These are phyloP conservation scores for Columba guinea DNA, from an alignment of 2,797 vertebrate genomes.

Conservation along the genomic window DNA sequence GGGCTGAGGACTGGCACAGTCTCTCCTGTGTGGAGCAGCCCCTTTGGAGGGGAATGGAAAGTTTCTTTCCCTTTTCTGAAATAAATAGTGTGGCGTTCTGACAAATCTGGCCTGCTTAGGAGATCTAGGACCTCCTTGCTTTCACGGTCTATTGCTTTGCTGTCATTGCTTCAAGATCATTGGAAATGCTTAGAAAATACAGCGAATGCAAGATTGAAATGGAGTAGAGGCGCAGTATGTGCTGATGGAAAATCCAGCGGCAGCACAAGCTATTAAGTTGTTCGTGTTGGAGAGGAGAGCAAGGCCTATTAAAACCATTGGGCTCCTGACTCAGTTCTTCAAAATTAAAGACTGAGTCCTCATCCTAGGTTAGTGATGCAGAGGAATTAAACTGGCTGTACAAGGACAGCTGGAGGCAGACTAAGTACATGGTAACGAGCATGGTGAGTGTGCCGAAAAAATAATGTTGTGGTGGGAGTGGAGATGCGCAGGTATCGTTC, in stretches of 20 bases:
- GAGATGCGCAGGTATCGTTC: neutral
- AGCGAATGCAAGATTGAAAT: neutral
- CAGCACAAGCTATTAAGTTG: neutral
- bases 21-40: neutral
- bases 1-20: neutral
- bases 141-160: neutral
- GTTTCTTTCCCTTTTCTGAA: neutral
- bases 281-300: neutral
- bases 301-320: neutral
- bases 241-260: neutral
- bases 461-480: neutral
- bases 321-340: neutral
- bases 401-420: neutral
- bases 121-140: neutral
- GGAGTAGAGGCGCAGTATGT: neutral
- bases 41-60: neutral
- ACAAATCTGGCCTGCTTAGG: neutral
- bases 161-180: neutral
- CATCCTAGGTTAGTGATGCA: neutral
- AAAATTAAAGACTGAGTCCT: neutral
- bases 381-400: neutral
- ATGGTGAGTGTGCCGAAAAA: neutral
- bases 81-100: neutral
- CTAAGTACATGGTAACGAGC: neutral
- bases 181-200: neutral